Evolutionary conservation across 2,888 invertebrate genomes (phyloP), one percentile per base, ranked within the genome.

Genomic region (Agonopterix arenella): DNA sequence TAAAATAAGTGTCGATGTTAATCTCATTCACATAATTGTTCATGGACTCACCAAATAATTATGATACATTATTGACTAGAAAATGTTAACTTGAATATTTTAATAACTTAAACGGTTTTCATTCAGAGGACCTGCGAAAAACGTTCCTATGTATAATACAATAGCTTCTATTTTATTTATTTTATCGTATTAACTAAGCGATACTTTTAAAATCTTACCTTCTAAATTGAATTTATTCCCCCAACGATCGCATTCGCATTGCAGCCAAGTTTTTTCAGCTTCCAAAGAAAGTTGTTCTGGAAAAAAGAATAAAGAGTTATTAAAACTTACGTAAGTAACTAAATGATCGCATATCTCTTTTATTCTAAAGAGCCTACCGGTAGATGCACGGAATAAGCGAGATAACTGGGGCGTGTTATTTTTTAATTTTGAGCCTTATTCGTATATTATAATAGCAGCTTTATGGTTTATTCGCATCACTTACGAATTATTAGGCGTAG

Each of bases 211-310:
- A 8, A 52, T 13, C 52, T 90, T 91, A 95, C 95, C 94, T 93
- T 94, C 94, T 78, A 95, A 89, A 89, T 93, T 93, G 83, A 93
- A 94, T 84, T 93, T 93, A 71, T 94, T 92, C 64, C 95, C 95
- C 96, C 96, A 96, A 68, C 95, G 93, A 80, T 96, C 96, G 80
- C 95, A 95, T 89, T 96, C 96, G 76, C 94, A 96, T 81, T 96
- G 96, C 66, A 96, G 89, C 96, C 96, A 96, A 60, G 95, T 95
- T 83, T 95, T 95, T 82, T 96, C 96, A 54, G 95, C 95, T 83
- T 96, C 96, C 76, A 96, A 89, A 53, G 96, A 95, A 72, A 95
- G 90, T 90, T 96, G 95, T 74, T 95, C 96, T 96, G 85, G 52
- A 83, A 59, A 57, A 11, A 4, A 10, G n/a, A 2, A 10, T 4